Evolutionary conservation across 92 coral and sea anemone genomes (phyloP), one percentile per base, ranked within the genome.

Genomic region (Heliopora coerulea): DNA sequence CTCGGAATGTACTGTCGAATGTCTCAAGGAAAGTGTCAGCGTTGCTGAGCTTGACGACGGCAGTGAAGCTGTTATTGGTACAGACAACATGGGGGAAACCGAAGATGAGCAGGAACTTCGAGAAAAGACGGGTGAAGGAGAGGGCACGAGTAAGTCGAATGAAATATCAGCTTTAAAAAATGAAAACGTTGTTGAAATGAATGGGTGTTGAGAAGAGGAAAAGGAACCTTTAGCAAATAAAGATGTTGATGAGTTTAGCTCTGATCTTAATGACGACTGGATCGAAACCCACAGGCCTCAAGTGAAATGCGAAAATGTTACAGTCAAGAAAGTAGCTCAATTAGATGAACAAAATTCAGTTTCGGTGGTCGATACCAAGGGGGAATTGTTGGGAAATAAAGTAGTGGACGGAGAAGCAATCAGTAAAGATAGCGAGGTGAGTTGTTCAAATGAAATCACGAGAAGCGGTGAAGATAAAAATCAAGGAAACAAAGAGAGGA

Each of bases 21-120:
- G 58, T 46, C 63, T 31, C 54, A 17, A 62, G 9, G 81, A 76
- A 9, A 72, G 49, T 0, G 25, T 20, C 0, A 73, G 32, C 33
- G 39, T 75, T 27, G 59, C 57, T 27, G 42, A 37, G n/a, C n/a
- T n/a, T n/a, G n/a, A n/a, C n/a, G n/a, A n/a, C n/a, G n/a, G n/a
- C n/a, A n/a, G n/a, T 37, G 12, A 37, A 37, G 42, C 42, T 37
- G 42, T 5, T 37, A 4, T 5, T 37, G 42, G 42, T 37, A 12
- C 12, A 37, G 6, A 15, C 14, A n/a, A 46, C 2, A 8, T n/a
- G n/a, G n/a, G 52, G n/a, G 52, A 46, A 46, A 10, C n/a, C 52
- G 52, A 46, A n/a, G 52, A 15, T 46, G 15, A 6, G n/a, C 17
- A 46, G 52, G 52, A 46, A 46, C 52, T 6, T 6, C 14, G 52